phyloP scores from a whole-genome alignment of 2,113 vertebrate species.

The Bos indicus region DNA sequence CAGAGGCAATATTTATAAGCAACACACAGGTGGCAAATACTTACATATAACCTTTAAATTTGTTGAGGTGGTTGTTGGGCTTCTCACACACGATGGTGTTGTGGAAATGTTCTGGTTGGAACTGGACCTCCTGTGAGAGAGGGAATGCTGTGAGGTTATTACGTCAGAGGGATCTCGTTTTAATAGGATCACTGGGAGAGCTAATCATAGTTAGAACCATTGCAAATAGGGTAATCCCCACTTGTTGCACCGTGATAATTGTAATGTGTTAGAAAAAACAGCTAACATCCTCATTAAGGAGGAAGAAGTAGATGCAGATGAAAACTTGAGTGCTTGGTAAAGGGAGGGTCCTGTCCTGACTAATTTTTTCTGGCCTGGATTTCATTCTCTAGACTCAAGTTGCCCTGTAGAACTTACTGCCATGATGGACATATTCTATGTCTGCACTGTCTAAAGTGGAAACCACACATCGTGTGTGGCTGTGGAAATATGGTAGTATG shows the following conservation, averaged over 20 bases:
- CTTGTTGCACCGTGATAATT: neutral
- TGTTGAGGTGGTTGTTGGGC: slow-evolving; percentile 91
- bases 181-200: neutral
- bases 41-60: slow-evolving; percentile 93
- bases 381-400: neutral
- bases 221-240: neutral
- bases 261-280: neutral
- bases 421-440: neutral
- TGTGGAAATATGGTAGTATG: neutral
- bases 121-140: slow-evolving; percentile 74
- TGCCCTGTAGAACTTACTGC: neutral
- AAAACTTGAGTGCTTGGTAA: neutral
- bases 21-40: slow-evolving; percentile 49
- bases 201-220: neutral
- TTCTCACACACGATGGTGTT: slow-evolving; percentile 89
- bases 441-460: neutral
- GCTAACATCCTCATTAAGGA: neutral
- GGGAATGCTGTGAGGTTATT: neutral
- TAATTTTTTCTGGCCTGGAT: neutral
- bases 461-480: neutral
- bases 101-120: slow-evolving; percentile 85
- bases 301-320: neutral
- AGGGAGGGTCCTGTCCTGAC: neutral
- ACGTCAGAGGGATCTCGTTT: neutral
- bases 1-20: neutral